Base-by-base conservation (phyloP, 2,797 vertebrate genomes). In the Podarcis siculus region DNA sequence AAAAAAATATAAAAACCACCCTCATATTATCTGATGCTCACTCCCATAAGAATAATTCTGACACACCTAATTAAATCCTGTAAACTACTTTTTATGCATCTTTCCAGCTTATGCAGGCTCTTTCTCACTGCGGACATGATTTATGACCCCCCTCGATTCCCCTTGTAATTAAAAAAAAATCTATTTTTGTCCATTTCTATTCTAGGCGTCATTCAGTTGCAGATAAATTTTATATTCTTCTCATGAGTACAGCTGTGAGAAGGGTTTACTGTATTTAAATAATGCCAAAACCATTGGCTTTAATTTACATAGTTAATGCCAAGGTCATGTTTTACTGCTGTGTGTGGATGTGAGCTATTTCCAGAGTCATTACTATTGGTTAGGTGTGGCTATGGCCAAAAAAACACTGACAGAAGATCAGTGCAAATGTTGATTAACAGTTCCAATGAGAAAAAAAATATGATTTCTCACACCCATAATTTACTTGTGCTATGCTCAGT, bases 131-230 rank as follows among this genome's bases (percentile, higher is more conserved):
- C 25, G 45, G 45, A 27, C 45, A 55, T 86, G 35, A 80, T 80
- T 39, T 80, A 72, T 80, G 64, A 72, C 35, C n/a, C 19, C 66
- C 17, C 32, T 19, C 77, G 13, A 37, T n/a, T 61, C 81, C 67
- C 45, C 27, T 64, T 72, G 61, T 55, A 87, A 61, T 87, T 64
- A 64, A 64, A 64, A 55, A 42, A 72, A 61, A 61, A 87, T 81
- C 66, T 86, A 72, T 86, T 80, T 86, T 80, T 72, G 77, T 79
- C 49, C 35, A 87, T 80, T 87, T 73, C 78, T 87, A 87, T 87
- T 80, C 67, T 42, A 30, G 35, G 78, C 67, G 81, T 87, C 27
- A 39, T 37, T 72, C 78, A 72, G 39, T 30, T 80, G 85, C 67
- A 71, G 78, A 80, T 58, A 73, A 13, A n/a, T 58, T 72, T 72